Conservation (phyloP, 2,797 vertebrate species). For the Erpetoichthys calabaricus region DNA sequence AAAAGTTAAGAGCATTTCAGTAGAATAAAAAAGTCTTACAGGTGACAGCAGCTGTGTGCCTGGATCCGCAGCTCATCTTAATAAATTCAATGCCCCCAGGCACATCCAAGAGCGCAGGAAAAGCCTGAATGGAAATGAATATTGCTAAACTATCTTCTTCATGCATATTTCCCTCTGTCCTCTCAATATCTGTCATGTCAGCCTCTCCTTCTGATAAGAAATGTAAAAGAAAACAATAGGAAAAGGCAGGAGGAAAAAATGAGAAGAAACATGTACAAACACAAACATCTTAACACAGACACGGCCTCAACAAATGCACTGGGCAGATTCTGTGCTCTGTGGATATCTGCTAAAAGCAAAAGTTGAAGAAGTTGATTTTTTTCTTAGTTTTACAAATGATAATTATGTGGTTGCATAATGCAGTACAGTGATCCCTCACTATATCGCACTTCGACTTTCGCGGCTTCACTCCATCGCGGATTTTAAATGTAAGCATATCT, state of each 20-base stretch:
- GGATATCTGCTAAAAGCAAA: no score
- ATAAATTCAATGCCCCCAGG: slow-evolving; percentile 44
- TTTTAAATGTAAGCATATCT: no score
- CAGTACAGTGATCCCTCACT: no score
- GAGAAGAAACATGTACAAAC: not conserved
- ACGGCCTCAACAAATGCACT: no score
- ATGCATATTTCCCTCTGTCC: no score
- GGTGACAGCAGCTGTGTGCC: slow-evolving; percentile 73
- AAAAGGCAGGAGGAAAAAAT: not conserved
- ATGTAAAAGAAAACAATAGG: not conserved
- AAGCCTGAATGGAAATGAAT: slow-evolving; percentile 79
- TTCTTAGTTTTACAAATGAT: no score
- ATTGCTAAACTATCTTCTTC: slow-evolving; percentile 18
- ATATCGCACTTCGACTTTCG: no score
- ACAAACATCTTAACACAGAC: no score
- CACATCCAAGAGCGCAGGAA: slow-evolving; percentile 78
- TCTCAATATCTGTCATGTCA: not conserved
- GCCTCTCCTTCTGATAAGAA: not conserved
- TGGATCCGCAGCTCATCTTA: slow-evolving; percentile 72
- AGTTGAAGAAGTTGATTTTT: no score
- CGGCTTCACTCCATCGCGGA: no score
- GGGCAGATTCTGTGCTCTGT: no score
- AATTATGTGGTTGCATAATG: no score
- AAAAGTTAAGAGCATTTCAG: not conserved
- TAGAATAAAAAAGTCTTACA: slow-evolving; percentile 41